Base-by-base conservation (phyloP, 1,140 invertebrate genomes). In the Limonius californicus region DNA sequence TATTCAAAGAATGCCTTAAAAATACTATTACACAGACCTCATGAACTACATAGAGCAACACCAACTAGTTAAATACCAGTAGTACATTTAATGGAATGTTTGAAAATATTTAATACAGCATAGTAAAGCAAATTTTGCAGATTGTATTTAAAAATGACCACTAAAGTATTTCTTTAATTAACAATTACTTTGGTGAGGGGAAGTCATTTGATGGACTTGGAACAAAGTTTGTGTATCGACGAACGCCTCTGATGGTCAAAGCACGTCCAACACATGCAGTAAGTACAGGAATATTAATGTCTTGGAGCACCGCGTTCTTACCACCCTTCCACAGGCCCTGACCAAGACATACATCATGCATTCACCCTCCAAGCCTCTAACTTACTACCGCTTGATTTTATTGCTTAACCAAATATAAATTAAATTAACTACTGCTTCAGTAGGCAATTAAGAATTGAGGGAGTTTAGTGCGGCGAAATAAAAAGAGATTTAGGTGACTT, bases 351-450 rank as follows among this genome's bases (percentile, higher is more conserved):
- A 73, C 69, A 73, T 73, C 72, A 73, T 73, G 64, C 67, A 65
- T 63, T 67, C 59, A 54, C 62, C 63, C 63, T 60, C 62, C 56
- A 54, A 58, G 56, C 55, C 61, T 65, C 60, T 59, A 61, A 63
- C 47, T 61, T 60, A 27, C 62, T 61, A 65, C 66, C 61, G 65
- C 65, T 69, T 71, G 71, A 75, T 75, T 75, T 75, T 75, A 75
- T 75, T 75, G 72, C 74, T 70, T 70, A 70, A 71, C 72, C 69
- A 74, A 72, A 72, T 72, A 74, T 76, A 74, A 76, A 76, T 76
- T 76, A 76, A 76, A 76, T 76, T 74, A 76, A 76, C 73, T 75
- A 72, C 74, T 71, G 72, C 71, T 74, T 74, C 70, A 68, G 70
- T 69, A 67, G 71, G 74, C 74, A 76, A 76, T 76, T 76, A 76